Percentiles rank a stretch among this genome's conserved stretches.
Conservation (phyloP, 64 coral and sea anemone genomes). For the Stichodactyla mertensii region DNA sequence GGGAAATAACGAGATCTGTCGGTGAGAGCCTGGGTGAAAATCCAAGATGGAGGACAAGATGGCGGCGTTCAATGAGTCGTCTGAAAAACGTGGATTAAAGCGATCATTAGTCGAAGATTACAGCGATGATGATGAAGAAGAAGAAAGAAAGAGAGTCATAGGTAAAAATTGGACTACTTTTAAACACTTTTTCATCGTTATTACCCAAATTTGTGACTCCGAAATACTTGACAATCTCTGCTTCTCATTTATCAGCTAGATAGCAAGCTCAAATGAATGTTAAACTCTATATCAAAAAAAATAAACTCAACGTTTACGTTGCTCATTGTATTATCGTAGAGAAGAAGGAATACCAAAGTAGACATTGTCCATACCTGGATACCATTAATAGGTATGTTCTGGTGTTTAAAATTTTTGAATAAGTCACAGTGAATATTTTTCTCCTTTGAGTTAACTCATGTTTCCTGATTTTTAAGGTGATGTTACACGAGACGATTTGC, state of each 20-base stretch:
- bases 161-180: conserved; percentile 31
- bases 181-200: not conserved
- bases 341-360: conserved; percentile 82
- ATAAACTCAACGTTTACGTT: not conserved
- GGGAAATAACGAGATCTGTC: not conserved
- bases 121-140: conserved; percentile 96
- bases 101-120: conserved; percentile 95
- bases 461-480: too few species aligned
- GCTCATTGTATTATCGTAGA: conserved; percentile 45
- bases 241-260: not conserved
- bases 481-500: too few species aligned
- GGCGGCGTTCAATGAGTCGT: not conserved
- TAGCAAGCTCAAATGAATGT: not conserved
- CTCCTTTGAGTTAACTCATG: too few species aligned
- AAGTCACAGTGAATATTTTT: too few species aligned
- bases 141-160: conserved; percentile 71
- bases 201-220: not conserved
- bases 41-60: conserved; percentile 71
- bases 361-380: conserved; percentile 98
- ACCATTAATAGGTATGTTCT: conserved; percentile 74
- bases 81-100: conserved; percentile 73
- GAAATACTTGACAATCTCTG: too few species aligned
- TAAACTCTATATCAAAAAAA: not conserved
- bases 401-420: too few species aligned
- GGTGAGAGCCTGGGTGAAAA: conserved; percentile 16